Conservation (phyloP, 2,113 vertebrate genomes). For the Sebastes fasciatus region DNA sequence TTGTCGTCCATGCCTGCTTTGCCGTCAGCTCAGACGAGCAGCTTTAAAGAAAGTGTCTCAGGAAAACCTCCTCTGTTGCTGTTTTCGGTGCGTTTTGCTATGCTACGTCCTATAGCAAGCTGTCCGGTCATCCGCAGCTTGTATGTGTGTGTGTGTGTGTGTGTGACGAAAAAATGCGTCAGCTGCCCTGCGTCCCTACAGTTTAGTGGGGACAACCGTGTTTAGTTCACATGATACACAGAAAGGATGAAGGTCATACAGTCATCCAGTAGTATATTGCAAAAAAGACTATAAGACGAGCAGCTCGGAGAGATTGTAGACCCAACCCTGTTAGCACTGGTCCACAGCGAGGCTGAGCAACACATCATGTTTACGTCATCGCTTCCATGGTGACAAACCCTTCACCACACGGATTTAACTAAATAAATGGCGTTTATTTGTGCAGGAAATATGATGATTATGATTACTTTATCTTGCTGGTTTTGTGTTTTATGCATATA, state of each 20-base stretch:
- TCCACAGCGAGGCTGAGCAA: slow-evolving; percentile 20
- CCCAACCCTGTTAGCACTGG: neutral
- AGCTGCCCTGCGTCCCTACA: slow-evolving; percentile 21
- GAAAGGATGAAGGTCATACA: neutral
- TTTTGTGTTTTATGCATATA: too few relatives aligned
- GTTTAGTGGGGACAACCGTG: neutral
- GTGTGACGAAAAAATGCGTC: slow-evolving; percentile 47
- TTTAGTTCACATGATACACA: slow-evolving; percentile 15
- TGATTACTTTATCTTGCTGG: too few relatives aligned
- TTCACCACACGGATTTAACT: too few relatives aligned
- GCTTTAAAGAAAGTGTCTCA: slow-evolving; percentile 19
- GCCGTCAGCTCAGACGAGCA: slow-evolving; percentile 57
- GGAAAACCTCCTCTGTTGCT: slow-evolving; percentile 18
- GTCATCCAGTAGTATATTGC: neutral
- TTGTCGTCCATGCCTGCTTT: slow-evolving; percentile 91
- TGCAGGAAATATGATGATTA: too few relatives aligned
- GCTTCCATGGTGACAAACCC: neutral
- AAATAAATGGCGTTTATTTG: too few relatives aligned
- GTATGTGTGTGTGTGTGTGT: neutral
- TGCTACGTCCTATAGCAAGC: slow-evolving; percentile 29
- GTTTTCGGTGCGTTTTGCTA: slow-evolving; percentile 32
- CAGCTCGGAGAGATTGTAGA: neutral
- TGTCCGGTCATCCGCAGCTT: slow-evolving; percentile 49
- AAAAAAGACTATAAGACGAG: neutral
- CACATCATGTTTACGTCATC: slow-evolving; percentile 20